Evolutionary conservation across 37 sponge, comb jelly and placozoan species (phyloP).

Genomic region (Bolinopsis microptera): DNA sequence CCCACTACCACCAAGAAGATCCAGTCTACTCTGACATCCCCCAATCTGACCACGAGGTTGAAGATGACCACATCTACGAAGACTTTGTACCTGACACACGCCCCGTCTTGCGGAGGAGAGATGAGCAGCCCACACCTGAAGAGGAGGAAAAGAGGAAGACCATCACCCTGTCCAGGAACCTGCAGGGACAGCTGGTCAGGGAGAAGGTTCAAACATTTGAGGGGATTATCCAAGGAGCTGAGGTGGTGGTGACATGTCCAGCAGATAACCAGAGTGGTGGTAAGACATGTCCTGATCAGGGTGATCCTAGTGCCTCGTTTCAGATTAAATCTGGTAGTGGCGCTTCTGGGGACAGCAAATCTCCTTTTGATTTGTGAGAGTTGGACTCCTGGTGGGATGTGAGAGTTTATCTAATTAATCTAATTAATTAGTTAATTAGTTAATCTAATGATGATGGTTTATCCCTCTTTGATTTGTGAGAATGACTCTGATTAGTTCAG

Average conservation of each 20-base stretch:
- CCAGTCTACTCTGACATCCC: neutral
- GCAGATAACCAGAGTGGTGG: neutral
- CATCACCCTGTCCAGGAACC: neutral
- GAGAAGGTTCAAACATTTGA: slow-evolving; percentile 62
- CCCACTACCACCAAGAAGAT: neutral
- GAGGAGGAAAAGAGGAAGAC: slow-evolving; percentile 6
- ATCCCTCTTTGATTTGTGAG: too few species aligned
- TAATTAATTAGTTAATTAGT: too few species aligned
- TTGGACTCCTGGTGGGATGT: too few species aligned
- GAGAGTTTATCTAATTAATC: too few species aligned
- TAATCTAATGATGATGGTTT: too few species aligned
- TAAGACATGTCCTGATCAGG: neutral
- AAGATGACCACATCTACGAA: slow-evolving; percentile 44
- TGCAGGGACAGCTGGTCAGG: neutral
- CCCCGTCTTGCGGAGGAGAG: neutral
- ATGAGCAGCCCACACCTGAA: neutral
- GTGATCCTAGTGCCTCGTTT: neutral
- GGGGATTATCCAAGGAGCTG: neutral
- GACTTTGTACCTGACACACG: neutral
- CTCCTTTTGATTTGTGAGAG: slow-evolving; percentile 28
- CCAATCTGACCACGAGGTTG: neutral
- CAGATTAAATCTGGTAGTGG: slow-evolving; percentile 7
- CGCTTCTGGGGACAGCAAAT: neutral
- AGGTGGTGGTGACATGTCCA: neutral
- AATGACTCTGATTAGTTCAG: too few species aligned